Base-by-base conservation (phyloP, 2,888 invertebrate genomes). In the Scelioninae gen. 2 region DNA sequence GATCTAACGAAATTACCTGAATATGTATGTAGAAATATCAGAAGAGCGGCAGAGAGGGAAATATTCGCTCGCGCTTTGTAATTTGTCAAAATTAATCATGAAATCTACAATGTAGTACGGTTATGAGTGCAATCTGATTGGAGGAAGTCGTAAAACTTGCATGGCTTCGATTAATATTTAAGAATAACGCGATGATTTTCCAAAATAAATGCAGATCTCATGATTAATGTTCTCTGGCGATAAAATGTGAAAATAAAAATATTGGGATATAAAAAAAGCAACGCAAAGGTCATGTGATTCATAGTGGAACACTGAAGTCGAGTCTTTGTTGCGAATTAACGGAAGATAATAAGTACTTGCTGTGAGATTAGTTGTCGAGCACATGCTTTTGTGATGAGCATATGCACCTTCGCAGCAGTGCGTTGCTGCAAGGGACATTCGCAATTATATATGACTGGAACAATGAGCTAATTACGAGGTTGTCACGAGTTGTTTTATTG, bases 331-430 rank as follows among this genome's bases (percentile, higher is more conserved):
- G 74, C 58, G 52, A 69, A 64, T 75, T 76, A 77, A 77, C 74
- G 75, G 74, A 69, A 70, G 76, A 76, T 77, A 76, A 79, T 74
- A 68, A 78, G 74, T 70, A 77, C 77, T 75, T 73, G 74, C 65
- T 22, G 60, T 61, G 75, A 77, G 76, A 78, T 76, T 76, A 76
- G 72, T 74, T 68, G 76, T 75, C 69, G 68, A 58, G 71, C 69
- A 74, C 65, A 61, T 70, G 70, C 67, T 74, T 67, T 76, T 25
- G 63, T 46, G 46, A 39, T 35, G 52, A 69, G 65, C 65, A 61
- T 61, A 57, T 64, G 64, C 52, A 67, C 37, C 18, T 46, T n/a
- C n/a, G 50, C 19, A 52, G 41, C 46, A 22, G 10, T n/a, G 25
- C 22, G 50, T 72, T 35, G 73, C 75, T 75, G 37, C 52, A 57